Conservation (phyloP, 2,797 vertebrate genomes). For the Manis pentadactyla region DNA sequence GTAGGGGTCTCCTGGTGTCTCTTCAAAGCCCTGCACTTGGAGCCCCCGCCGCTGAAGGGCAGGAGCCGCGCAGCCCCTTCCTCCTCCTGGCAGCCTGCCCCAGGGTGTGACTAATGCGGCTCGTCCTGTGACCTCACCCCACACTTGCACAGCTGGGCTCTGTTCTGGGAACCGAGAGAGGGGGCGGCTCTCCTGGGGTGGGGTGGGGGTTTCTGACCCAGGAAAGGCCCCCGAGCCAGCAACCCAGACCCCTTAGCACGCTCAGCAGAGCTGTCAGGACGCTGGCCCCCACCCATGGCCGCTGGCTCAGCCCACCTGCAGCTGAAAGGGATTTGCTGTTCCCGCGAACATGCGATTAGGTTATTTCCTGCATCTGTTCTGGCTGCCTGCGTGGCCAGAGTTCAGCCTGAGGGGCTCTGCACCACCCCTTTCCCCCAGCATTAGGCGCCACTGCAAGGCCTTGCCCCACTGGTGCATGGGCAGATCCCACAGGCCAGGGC, state of each 20-base stretch:
- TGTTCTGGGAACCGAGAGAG: constrained; percentile 73
- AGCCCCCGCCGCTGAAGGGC: neutral
- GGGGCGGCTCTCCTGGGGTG: constrained; percentile 73
- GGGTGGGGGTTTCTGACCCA: constrained; percentile 79
- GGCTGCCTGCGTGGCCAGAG: constrained; percentile 42
- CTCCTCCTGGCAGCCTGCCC: neutral
- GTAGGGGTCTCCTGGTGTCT: neutral
- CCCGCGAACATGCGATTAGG: constrained; percentile 68
- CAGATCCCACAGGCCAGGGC: neutral
- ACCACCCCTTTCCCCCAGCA: neutral
- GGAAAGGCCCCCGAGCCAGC: constrained; percentile 72
- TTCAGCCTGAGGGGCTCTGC: constrained; percentile 58
- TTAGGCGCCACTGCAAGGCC: neutral
- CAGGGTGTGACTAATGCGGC: constrained; percentile 84
- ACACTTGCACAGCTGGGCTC: constrained; percentile 79
- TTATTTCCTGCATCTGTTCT: constrained; percentile 77
- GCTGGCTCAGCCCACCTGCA: constrained; percentile 46
- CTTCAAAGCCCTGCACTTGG: neutral
- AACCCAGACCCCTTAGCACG: constrained; percentile 76
- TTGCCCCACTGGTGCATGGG: fast-evolving
- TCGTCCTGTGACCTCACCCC: constrained; percentile 84
- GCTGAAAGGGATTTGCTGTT: constrained; percentile 79
- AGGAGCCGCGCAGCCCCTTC: neutral
- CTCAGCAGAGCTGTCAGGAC: constrained; percentile 60
- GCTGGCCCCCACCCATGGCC: constrained; percentile 67